These are phyloP conservation scores for Carollia perspicillata DNA, from an alignment of 2,113 vertebrate genomes.

Conservation along the genomic window DNA sequence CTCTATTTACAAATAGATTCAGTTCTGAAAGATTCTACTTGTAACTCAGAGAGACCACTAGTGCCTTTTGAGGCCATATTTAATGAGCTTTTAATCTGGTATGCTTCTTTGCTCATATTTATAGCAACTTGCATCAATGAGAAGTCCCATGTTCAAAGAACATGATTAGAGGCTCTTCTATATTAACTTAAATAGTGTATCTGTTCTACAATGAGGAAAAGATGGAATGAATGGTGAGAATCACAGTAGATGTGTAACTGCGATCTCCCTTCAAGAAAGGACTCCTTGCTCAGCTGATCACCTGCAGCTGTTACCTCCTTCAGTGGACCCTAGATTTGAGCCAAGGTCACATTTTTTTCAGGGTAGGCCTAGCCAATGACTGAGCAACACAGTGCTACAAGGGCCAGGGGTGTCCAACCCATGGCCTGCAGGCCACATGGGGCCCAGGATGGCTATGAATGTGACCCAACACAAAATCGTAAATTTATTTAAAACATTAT, in stretches of 20 bases:
- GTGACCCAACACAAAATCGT: too few species aligned
- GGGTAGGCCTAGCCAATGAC: background rate
- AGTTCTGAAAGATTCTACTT: background rate
- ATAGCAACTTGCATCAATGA: background rate
- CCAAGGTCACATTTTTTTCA: background rate
- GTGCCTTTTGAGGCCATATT: conserved; percentile 16
- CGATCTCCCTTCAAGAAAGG: background rate
- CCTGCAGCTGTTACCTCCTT: background rate
- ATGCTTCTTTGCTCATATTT: conserved; percentile 15
- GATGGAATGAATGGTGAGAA: background rate
- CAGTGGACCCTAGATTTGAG: background rate
- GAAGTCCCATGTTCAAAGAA: background rate
- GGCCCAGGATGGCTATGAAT: too few species aligned
- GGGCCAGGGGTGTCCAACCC: background rate
- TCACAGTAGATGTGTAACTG: background rate
- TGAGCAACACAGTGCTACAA: background rate
- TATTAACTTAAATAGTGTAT: background rate
- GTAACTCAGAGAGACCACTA: conserved; percentile 25
- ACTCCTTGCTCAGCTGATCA: background rate
- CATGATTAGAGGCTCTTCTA: background rate
- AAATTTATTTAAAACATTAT: too few species aligned
- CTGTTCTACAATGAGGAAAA: background rate
- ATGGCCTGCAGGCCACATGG: too few species aligned
- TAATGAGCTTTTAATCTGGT: conserved; percentile 5
- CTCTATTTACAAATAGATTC: background rate